Percentiles rank a stretch among this genome's conserved stretches.
Evolutionary conservation across 2,113 vertebrate genomes (phyloP).

Genomic region (Sander lucioperca): DNA sequence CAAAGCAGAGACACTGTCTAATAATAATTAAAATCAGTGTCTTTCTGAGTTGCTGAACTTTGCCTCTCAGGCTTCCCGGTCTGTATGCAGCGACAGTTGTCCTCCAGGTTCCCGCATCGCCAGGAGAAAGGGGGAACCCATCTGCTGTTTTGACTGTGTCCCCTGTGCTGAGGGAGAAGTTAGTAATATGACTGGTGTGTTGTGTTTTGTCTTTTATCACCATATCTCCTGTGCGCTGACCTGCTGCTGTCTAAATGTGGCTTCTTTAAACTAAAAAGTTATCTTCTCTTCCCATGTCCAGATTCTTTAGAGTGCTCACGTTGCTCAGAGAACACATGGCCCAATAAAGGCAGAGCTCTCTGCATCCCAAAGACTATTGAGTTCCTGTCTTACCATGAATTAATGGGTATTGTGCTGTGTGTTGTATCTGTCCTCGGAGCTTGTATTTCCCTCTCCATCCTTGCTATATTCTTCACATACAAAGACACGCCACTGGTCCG

Average conservation of each 20-base stretch:
- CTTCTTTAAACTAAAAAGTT: not conserved
- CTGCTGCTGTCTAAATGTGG: not conserved
- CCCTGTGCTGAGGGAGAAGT: slow-evolving; percentile 1
- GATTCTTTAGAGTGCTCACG: not conserved
- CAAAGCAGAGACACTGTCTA: not conserved
- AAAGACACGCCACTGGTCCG: not conserved
- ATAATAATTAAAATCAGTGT: not conserved
- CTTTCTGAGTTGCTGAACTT: slow-evolving; percentile 36
- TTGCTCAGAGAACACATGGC: not conserved
- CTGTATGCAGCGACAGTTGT: slow-evolving; percentile 82
- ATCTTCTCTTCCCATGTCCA: not conserved
- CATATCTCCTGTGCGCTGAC: not conserved
- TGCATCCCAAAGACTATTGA: not conserved
- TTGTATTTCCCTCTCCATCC: not conserved
- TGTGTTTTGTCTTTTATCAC: not conserved
- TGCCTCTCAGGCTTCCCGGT: slow-evolving; percentile 73
- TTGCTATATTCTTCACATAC: not conserved
- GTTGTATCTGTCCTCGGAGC: not conserved
- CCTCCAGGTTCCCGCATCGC: slow-evolving; percentile 77
- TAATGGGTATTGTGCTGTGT: not conserved
- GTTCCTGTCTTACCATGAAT: not conserved
- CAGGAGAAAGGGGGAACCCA: slow-evolving; percentile 37
- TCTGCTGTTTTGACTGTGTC: not conserved
- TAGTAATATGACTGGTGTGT: slow-evolving; percentile 51
- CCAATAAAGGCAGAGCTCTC: not conserved